Evolutionary conservation across 2,888 invertebrate species (phyloP), one percentile per base, ranked within the genome.

Genomic region (Patella depressa): DNA sequence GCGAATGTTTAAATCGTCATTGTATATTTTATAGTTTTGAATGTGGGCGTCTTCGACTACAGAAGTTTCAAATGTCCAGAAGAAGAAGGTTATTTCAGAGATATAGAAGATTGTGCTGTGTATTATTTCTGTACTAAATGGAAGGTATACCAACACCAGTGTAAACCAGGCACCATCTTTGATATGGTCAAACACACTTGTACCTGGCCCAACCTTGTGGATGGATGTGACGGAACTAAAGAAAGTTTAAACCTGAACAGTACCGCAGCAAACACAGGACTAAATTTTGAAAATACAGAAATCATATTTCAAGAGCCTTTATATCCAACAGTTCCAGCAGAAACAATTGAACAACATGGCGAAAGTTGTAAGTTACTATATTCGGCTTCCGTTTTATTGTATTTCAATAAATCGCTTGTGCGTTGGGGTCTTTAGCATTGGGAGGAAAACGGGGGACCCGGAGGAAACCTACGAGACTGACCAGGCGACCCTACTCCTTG

Each of bases 91-190:
- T 72, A 74, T 12, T 81, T 81, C 57, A 76, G 79, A n/a, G 74
- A 79, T 59, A 70, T 74, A 7, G 75, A 74, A 17, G 72, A 75
- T 72, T 81, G 81, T 72, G 74, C 74, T 3, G 17, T 72, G 34
- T 81, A 75, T 76, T 78, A 76, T 71, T 53, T 65, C 15, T 81
- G 81, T 59, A 72, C 15, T 7, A 72, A 79, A 59, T 76, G 75
- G 59, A 72, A 65, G 15, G 59, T 65, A 72, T 76, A 72, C 65
- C 72, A 72, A 53, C 69, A 72, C 14, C 59, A 53, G 53, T 76
- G 76, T 14, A 72, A 73, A 24, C 65, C 76, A 15, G 73, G 73
- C 17, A 72, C 76, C 19, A 73, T 76, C 24, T 76, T 76, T 29
- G 45, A 57, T 65, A 53, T 59, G 45, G 69, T 45, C 53, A 72